Base-by-base conservation (phyloP, 2,113 vertebrate species). In the Semicossyphus pulcher region DNA sequence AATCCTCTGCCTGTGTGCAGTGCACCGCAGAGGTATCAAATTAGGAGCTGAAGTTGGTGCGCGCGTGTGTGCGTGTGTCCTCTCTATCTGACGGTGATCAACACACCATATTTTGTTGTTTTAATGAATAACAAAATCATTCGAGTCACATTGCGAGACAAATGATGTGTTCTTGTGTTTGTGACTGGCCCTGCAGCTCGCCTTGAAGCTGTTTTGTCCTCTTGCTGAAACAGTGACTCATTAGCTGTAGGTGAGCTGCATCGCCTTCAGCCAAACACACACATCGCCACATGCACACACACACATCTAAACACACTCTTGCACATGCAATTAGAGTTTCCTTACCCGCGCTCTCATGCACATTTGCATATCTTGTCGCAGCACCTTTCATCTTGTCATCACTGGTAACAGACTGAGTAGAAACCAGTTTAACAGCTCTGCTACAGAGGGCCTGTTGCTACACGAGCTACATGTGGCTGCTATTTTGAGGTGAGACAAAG, bases 401-500 rank as follows among this genome's bases (percentile, higher is more conserved):
- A 84, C 16, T 37, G 31, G 39, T 78, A 79, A 76, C 59, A 69
- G 59, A 58, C 26, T 76, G 57, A 70, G 62, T 49, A 62, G 59
- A 61, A 74, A 70, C 20, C 42, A 29, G 25, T 79, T 66, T 54
- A 57, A 72, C 65, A 58, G 52, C 45, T 80, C 26, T 25, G 16
- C 58, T 39, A 37, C 23, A 62, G 59, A 67, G 39, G 18, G 34
- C 54, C 34, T 86, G 74, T 88, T 77, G 81, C 77, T 77, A 62
- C 44, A 48, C 57, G 28, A 65, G 63, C 68, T 49, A 72, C 70
- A 70, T 11, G 64, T 72, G 23, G 67, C 65, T 73, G 73, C 81
- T 86, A 83, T 84, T 86, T 77, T 88, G 71, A 79, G 59, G 74
- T 80, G 58, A 61, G 58, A 76, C 36, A 29, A 11, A 57, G 26